A percentile compares a stretch with the other conserved stretches of the same genome.
These are phyloP conservation scores for Diarsia dahlii DNA, from an alignment of 2,888 invertebrate species.

Conservation along the genomic window DNA sequence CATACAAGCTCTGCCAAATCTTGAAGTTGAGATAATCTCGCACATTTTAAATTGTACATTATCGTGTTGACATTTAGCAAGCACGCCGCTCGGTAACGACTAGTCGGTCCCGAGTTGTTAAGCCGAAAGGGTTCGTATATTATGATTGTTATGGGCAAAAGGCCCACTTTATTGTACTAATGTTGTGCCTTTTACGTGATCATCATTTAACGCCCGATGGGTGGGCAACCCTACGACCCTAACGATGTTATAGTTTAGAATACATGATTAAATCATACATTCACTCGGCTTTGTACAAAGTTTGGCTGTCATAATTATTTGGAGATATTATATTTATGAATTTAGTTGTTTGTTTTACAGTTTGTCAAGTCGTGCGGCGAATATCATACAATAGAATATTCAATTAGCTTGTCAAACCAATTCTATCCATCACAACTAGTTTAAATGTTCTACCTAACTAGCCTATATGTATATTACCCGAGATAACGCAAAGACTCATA, in stretches of 20 bases:
- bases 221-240: constrained; percentile 69
- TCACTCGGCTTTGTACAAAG: constrained; percentile 59
- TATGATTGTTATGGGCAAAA: constrained; percentile 86
- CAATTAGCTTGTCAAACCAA: constrained; percentile 19
- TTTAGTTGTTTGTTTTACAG: constrained; percentile 43
- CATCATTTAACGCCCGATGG: constrained; percentile 80
- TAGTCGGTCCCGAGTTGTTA: constrained; percentile 71
- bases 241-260: constrained; percentile 73
- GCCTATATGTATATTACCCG: not conserved
- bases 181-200: constrained; percentile 84
- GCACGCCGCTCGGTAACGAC: constrained; percentile 74
- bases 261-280: constrained; percentile 70
- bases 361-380: constrained; percentile 21
- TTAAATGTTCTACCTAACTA: constrained; percentile 3
- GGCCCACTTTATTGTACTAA: constrained; percentile 85
- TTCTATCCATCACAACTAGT: constrained; percentile 27
- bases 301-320: constrained; percentile 55
- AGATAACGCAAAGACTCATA: not conserved
- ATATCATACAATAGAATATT: constrained; percentile 22
- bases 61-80: constrained; percentile 78
- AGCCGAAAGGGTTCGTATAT: constrained; percentile 83
- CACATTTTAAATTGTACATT: constrained; percentile 77
- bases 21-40: constrained; percentile 65
- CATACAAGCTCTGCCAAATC: constrained; percentile 26
- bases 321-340: constrained; percentile 44